phyloP scores from a whole-genome alignment of 1,140 invertebrate species.

The Macrosteles quadrilineatus region DNA sequence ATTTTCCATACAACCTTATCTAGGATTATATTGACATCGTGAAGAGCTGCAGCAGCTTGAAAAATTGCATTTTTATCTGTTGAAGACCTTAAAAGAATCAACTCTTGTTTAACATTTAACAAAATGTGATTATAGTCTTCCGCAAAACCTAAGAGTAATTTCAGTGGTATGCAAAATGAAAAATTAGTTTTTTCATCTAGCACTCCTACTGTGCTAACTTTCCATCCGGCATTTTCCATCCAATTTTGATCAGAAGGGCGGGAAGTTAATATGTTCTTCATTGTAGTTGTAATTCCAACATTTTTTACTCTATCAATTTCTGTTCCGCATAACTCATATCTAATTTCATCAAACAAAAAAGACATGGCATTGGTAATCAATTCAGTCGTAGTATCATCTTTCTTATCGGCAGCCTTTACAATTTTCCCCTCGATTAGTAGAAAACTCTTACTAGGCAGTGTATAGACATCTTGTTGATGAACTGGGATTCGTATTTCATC shows the following conservation, averaged over 20 bases:
- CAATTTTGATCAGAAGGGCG: constrained; percentile 36
- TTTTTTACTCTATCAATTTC: constrained; percentile 51
- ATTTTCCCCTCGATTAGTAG: constrained; percentile 44
- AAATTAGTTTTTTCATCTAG: constrained; percentile 39
- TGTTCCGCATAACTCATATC: constrained; percentile 51
- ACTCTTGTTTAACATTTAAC: constrained; percentile 51
- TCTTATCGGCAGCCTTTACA: neutral
- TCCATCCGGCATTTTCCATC: constrained; percentile 45
- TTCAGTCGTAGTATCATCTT: neutral
- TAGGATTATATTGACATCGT: constrained; percentile 39
- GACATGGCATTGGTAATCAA: constrained; percentile 32
- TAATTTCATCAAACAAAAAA: constrained; percentile 52
- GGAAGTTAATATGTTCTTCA: constrained; percentile 48
- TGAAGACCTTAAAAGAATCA: constrained; percentile 49
- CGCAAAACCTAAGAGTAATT: constrained; percentile 49
- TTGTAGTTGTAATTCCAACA: constrained; percentile 47
- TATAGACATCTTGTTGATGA: constrained; percentile 48
- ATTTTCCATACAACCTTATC: constrained; percentile 44
- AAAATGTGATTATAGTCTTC: constrained; percentile 54
- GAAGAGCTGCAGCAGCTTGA: neutral
- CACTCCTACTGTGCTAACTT: neutral
- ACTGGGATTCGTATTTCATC: constrained; percentile 45
- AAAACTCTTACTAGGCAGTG: constrained; percentile 45
- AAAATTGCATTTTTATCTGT: constrained; percentile 41
- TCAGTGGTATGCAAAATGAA: constrained; percentile 49